Base-by-base conservation (phyloP, 2,113 vertebrate genomes). In the Chlamydotis undulata region DNA sequence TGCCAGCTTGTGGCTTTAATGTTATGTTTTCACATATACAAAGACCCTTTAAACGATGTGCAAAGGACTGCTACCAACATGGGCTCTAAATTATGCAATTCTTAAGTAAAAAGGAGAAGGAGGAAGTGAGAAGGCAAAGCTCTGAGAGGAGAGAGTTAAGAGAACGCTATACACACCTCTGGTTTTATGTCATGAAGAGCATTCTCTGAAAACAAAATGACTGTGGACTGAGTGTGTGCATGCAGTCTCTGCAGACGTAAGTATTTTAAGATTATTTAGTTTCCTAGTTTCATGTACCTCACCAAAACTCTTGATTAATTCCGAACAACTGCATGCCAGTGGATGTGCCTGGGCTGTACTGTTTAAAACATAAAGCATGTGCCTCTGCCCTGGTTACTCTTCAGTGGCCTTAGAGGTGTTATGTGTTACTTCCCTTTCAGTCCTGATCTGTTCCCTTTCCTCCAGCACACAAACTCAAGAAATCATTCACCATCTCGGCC, bases 291-390 rank as follows among this genome's bases (percentile, higher is more conserved):
- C 47, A 10, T 3, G 1, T 23, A n/a, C 4, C 35, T 63, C 25
- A 45, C 17, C 1, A 4, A 59, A 83, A 31, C 19, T 9, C 29
- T 64, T 41, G 41, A 33, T 67, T 52, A 43, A 49, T 11, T 19
- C 19, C 24, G 15, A 69, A n/a, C 6, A 33, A 7, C 23, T 24
- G n/a, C 10, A 13, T 14, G 45, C 18, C 4, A 18, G 19, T 52
- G 41, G 23, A 69, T 21, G 31, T 60, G 33, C 55, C 41, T 68
- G 71, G 67, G 11, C 28, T 69, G 35, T 47, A 22, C 33, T 39
- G 6, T 23, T 88, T 25, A 12, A 56, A 71, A 59, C 0, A 0
- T 3, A n/a, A 35, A 35, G 31, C 17, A 33, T 1, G 2, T 76
- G 17, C 25, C 17, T 73, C 53, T 69, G 49, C 19, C 15, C 49